These are phyloP conservation scores for Zelleria hepariella DNA, from an alignment of 2,888 invertebrate genomes.

Conservation along the genomic window DNA sequence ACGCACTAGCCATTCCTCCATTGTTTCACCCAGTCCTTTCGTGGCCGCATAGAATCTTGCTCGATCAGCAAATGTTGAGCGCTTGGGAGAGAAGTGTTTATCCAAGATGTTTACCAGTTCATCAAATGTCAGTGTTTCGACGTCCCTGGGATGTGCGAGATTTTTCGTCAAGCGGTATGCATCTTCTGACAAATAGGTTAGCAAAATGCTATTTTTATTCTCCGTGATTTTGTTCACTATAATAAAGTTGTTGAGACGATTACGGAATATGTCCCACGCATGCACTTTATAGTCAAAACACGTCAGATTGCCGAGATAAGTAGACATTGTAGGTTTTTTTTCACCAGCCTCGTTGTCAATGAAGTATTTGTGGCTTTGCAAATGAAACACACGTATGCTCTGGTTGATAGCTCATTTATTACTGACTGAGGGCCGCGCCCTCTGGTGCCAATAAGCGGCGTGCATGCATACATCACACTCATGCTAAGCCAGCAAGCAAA, in stretches of 20 bases:
- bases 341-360: background rate
- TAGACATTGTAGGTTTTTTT: background rate
- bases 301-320: background rate
- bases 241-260: background rate
- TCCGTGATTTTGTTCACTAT: background rate
- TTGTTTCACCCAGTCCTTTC: background rate
- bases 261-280: background rate
- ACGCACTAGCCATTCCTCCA: slow-evolving; percentile 1
- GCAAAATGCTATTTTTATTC: background rate
- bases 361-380: background rate
- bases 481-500: too few species aligned
- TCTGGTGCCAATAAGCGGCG: too few species aligned
- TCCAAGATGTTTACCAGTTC: background rate
- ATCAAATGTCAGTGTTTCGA: background rate
- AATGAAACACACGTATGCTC: background rate
- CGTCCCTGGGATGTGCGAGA: background rate
- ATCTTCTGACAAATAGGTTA: background rate
- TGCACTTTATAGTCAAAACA: background rate
- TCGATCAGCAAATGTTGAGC: background rate
- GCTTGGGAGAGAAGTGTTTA: background rate
- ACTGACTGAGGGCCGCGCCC: background rate
- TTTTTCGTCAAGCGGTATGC: background rate
- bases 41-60: background rate
- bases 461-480: background rate
- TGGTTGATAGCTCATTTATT: background rate